Percentiles rank a stretch among this genome's conserved stretches.
Conservation (phyloP, 2,113 vertebrate genomes). For the Gambusia holbrooki region DNA sequence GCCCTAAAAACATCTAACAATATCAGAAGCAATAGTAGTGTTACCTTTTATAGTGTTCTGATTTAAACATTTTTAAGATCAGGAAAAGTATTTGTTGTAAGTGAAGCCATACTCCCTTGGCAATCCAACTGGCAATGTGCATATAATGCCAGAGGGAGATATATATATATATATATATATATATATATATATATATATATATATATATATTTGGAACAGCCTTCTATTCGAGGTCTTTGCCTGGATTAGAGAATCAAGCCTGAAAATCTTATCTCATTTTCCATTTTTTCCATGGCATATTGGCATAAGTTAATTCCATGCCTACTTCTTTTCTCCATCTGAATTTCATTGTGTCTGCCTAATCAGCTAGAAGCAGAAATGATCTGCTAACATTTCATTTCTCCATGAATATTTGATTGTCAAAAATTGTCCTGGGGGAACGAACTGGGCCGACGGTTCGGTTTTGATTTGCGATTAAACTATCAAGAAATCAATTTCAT, state of each 20-base stretch:
- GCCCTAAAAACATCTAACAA: too few species aligned
- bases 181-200: background rate
- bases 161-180: too few species aligned
- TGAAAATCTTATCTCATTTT: conserved; percentile 63
- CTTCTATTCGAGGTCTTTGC: conserved; percentile 1
- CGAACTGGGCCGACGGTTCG: conserved; percentile 67
- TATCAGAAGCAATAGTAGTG: too few species aligned
- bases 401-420: conserved; percentile 81
- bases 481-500: conserved; percentile 81
- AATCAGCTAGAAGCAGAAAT: conserved; percentile 74
- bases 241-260: conserved; percentile 44
- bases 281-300: conserved; percentile 57
- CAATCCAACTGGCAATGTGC: too few species aligned
- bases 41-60: too few species aligned
- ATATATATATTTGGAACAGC: too few species aligned
- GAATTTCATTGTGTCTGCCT: conserved; percentile 71
- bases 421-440: conserved; percentile 74
- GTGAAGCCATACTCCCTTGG: too few species aligned
- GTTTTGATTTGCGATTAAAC: conserved; percentile 81
- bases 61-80: too few species aligned
- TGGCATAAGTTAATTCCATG: conserved; percentile 60
- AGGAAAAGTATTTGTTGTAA: too few species aligned
- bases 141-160: too few species aligned
- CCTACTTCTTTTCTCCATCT: conserved; percentile 61
- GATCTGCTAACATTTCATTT: conserved; percentile 79